phyloP scores from a whole-genome alignment of 37 sponge, comb jelly and placozoan genomes.

The Chondrilla cf. caribensis region DNA sequence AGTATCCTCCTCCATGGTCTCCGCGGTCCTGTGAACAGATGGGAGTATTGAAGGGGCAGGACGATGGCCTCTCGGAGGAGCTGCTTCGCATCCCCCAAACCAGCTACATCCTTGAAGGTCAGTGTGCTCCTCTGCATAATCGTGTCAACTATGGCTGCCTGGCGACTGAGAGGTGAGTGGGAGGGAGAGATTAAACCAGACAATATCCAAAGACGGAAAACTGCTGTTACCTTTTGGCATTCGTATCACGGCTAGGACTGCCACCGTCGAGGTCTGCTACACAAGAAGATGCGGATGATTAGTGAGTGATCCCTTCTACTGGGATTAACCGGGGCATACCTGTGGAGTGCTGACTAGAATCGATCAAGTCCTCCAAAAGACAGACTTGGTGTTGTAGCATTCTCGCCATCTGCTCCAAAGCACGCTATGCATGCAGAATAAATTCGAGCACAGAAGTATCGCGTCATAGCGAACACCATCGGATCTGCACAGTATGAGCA shows the following conservation, averaged over 20 bases:
- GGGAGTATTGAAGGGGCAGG: slow-evolving; percentile 16
- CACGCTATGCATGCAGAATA: no score
- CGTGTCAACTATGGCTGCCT: slow-evolving; percentile 37
- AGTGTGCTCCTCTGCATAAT: slow-evolving; percentile 16
- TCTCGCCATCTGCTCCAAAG: neutral
- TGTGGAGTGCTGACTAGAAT: no score
- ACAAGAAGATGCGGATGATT: no score
- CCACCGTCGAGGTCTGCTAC: no score
- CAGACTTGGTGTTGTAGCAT: neutral
- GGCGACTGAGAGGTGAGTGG: slow-evolving; percentile 29
- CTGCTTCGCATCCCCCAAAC: slow-evolving; percentile 70
- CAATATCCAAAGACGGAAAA: neutral
- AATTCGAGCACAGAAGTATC: no score
- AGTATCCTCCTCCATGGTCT: slow-evolving; percentile 79
- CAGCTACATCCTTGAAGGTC: slow-evolving; percentile 60
- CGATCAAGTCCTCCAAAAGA: neutral
- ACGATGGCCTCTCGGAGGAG: slow-evolving; percentile 68
- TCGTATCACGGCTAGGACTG: neutral
- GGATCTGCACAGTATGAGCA: no score
- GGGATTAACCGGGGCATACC: no score
- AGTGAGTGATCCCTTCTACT: no score
- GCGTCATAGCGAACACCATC: no score
- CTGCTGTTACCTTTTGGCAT: neutral
- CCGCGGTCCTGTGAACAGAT: slow-evolving; percentile 24
- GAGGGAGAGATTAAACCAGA: neutral